Percentiles rank a stretch among this genome's conserved stretches.
Evolutionary conservation across 2,113 vertebrate species (phyloP).

Genomic region (Dinomys branickii): DNA sequence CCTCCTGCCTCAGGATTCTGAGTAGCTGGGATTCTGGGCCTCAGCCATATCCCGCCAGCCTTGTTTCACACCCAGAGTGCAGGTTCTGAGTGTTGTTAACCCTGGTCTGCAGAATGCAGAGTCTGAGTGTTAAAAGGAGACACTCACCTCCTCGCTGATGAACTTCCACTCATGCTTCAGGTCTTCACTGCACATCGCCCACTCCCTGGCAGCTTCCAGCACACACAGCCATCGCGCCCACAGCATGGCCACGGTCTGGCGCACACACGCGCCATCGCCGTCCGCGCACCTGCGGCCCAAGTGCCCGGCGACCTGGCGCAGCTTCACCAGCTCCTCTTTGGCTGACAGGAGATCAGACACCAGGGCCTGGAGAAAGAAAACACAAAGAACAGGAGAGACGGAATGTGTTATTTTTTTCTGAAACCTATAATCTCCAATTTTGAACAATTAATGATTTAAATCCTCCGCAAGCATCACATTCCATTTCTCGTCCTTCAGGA

Average conservation of each 20-base stretch:
- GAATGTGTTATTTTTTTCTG: not conserved
- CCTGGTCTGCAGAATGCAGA: not conserved
- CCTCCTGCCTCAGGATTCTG: not conserved
- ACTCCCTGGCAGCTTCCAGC: conserved; percentile 80
- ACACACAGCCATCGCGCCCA: conserved; percentile 87
- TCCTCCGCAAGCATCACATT: not conserved
- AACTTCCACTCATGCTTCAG: conserved; percentile 90
- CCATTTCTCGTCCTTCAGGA: not conserved
- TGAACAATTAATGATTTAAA: not conserved
- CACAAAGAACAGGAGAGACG: not conserved
- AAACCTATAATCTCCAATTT: not conserved
- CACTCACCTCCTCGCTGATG: conserved; percentile 90
- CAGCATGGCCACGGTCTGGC: conserved; percentile 64
- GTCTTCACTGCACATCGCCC: conserved; percentile 86
- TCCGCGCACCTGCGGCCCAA: conserved; percentile 70
- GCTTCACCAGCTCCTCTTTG: conserved; percentile 83
- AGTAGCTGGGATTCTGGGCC: not conserved
- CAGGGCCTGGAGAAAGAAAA: conserved; percentile 80
- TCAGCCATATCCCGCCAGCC: not conserved
- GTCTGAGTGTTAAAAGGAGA: not conserved
- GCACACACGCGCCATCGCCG: not conserved
- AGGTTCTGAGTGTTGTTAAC: not conserved
- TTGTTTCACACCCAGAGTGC: not conserved
- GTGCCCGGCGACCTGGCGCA: conserved; percentile 78
- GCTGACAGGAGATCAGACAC: conserved; percentile 82